Percentiles rank a stretch among this genome's conserved stretches.
Conservation (phyloP, 2,888 invertebrate genomes). For the Cerceris rybyensis region DNA sequence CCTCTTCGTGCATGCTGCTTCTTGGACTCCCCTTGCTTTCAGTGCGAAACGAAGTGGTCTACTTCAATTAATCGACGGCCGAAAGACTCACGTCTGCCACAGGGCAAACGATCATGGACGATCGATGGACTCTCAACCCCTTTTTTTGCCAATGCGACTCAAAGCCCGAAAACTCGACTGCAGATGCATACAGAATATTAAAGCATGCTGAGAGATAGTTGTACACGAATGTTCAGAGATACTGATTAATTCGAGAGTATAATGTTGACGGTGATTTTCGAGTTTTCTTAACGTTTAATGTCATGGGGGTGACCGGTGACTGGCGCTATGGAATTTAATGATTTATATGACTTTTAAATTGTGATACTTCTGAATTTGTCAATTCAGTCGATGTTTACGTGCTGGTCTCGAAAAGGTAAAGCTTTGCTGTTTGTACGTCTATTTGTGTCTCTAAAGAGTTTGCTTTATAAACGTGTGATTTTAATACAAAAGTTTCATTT, state of each 20-base stretch:
- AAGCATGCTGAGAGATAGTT: not conserved
- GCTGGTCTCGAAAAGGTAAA: no score
- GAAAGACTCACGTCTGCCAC: constrained; percentile 32
- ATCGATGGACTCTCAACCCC: constrained; percentile 4
- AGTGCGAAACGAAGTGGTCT: constrained; percentile 14
- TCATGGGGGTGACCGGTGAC: not conserved
- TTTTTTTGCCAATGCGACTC: constrained; percentile 16
- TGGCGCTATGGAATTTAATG: not conserved
- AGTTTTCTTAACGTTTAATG: not conserved
- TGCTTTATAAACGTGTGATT: no score
- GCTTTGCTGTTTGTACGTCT: no score
- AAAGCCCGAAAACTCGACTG: constrained; percentile 15
- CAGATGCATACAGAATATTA: not conserved
- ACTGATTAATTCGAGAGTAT: not conserved
- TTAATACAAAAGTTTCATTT: no score
- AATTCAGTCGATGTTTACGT: no score
- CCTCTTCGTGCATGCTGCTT: not conserved
- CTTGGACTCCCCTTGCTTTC: not conserved
- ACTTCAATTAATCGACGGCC: constrained; percentile 60
- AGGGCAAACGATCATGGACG: constrained; percentile 4
- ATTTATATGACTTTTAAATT: no score
- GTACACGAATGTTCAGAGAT: not conserved
- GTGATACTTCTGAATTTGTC: no score
- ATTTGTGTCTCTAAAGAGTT: no score
- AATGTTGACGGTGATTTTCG: not conserved